Evolutionary conservation across 2,113 vertebrate species (phyloP), one percentile per base, ranked within the genome.

Genomic region (Cyphomyrus discorhynchus): DNA sequence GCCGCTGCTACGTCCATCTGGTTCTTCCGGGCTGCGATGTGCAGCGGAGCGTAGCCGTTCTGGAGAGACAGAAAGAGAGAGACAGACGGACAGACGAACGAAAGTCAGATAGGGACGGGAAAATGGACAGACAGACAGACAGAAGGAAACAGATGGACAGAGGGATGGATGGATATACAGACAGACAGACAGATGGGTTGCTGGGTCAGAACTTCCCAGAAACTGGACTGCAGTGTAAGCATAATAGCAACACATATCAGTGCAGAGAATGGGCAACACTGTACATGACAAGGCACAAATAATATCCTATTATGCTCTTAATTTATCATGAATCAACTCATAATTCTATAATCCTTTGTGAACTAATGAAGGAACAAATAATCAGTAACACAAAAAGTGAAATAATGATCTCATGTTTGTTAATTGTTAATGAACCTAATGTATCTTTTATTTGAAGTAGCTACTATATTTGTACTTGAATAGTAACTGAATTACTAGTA

Each of bases 21-120:
- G 86, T 99, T 99, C 95, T 99, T 99, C 95, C 98, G 99, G 89
- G 98, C 98, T 88, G 98, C 97, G 7, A 99, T 99, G 92, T 99
- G 98, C 45, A 99, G 95, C 31, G 98, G 98, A 1, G 98, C 99
- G 88, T 99, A 99, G 91, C 98, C 98, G 70, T 99, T 99, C 98
- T 99, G 90, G 5, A 92, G 2, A 88, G 5, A 5, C 24, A 45
- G 19, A 80, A 31, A 58, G 31, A 58, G 21, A 47, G 24, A 66
- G 27, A 70, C 62, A 5, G 62, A 31, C n/a, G 5, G 21, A 15
- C 62, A 5, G n/a, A 27, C 62, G 4, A 27, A 31, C n/a, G 27
- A 11, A 27, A 66, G 62, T 10, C 62, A 27, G 27, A 21, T 2
- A 56, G 24, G 0, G n/a, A 56, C 52, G 1, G 52, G 49, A 13